Evolutionary conservation across 2,797 vertebrate species (phyloP).

Genomic region (Enteromius mattozi): DNA sequence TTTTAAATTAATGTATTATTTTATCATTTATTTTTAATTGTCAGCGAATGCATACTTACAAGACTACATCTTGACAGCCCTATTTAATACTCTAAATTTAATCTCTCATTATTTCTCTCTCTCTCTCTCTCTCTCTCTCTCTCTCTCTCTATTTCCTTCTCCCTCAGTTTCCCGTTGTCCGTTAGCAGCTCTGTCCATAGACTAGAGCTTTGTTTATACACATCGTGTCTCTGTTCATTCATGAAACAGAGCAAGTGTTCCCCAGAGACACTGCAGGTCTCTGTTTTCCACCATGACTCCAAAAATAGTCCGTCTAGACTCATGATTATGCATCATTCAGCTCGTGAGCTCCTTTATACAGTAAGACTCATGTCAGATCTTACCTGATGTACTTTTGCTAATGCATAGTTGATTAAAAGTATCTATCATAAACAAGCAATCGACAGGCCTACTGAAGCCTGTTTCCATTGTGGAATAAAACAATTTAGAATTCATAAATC

Average conservation of each 20-base stretch:
- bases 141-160: constrained; percentile 51
- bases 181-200: constrained; percentile 74
- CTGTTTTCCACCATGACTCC: constrained; percentile 35
- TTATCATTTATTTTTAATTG: neutral
- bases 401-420: constrained; percentile 35
- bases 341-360: constrained; percentile 35
- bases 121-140: neutral
- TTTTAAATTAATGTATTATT: neutral
- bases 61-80: neutral
- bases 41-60: neutral
- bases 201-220: constrained; percentile 63
- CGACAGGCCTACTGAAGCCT: neutral
- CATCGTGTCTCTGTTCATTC: constrained; percentile 48
- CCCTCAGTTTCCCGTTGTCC: constrained; percentile 42
- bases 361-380: constrained; percentile 13
- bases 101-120: constrained; percentile 12
- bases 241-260: constrained; percentile 40
- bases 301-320: constrained; percentile 35
- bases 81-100: neutral
- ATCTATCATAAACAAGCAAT: constrained; percentile 2
- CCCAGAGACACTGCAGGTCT: constrained; percentile 27
- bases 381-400: constrained; percentile 11
- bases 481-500: neutral
- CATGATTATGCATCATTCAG: constrained; percentile 45
- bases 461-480: neutral